Evolutionary conservation across 2,888 invertebrate genomes (phyloP), one percentile per base, ranked within the genome.

Genomic region (Stenotaenia linearis): DNA sequence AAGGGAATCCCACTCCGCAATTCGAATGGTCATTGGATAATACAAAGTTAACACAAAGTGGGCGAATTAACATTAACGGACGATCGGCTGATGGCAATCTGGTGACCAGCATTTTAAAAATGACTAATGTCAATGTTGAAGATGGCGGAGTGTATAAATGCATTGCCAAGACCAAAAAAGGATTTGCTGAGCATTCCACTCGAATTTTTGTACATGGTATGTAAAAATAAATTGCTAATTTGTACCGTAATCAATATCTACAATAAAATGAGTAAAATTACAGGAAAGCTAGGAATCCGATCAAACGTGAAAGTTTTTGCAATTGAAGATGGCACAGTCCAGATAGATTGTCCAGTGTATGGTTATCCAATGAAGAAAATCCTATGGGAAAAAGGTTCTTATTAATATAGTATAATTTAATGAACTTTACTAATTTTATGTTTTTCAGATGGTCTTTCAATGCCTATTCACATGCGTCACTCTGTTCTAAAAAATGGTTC

Each of bases 391-490:
- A 90, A 95, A 87, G 94, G 95, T 90, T 61, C 61, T 28, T 18
- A 32, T 32, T 32, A 32, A 32, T 21, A 37, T 18, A 25, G 30
- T 56, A 9, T 7, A 12, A 9, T 79, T 21, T 45, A 1, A 28
- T 50, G 10, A 18, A 25, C 12, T 35, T n/a, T 37, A 18, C 25
- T 74, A 4, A 15, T 10, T 3, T 75, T 45, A 0, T 4, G 10
- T 77, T 80, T 80, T 77, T 18, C 81, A 91, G 94, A 92, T 84
- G 92, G 91, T 84, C 91, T 94, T 80, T 91, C 92, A 23, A 88
- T 97, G 81, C 97, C 97, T 78, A 95, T 96, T 88, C 97, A 97
- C 88, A 91, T 96, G 84, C 94, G 97, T 84, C 97, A 97, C 86
- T 35, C 12, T 7, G 23, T 45, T n/a, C 25, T 25, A n/a, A 21